phyloP scores from a whole-genome alignment of 2,113 vertebrate species.

The Muntiacus reevesi region DNA sequence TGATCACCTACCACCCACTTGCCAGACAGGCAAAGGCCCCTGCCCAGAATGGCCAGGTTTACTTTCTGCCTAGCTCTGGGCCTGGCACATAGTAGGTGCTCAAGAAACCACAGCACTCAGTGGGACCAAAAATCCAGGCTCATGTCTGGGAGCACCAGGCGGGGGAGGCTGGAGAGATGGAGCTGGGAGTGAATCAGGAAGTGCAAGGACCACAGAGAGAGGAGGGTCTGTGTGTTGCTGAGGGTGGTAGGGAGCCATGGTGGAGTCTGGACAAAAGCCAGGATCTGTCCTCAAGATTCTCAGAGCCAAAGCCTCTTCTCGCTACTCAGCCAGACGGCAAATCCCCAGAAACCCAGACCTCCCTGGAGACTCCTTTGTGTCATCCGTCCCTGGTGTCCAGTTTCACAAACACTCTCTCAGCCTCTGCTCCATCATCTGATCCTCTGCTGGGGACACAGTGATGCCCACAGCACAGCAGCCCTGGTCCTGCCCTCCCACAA shows the following conservation, averaged over 20 bases:
- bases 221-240: background rate
- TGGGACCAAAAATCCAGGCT: background rate
- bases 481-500: background rate
- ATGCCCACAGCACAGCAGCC: background rate
- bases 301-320: rapidly evolving
- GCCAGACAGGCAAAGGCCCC: background rate
- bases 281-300: background rate
- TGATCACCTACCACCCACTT: background rate
- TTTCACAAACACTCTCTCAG: conserved; percentile 32
- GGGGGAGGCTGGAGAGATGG: background rate
- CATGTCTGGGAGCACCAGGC: background rate
- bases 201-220: background rate
- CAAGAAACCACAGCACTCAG: background rate
- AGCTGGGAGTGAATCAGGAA: rapidly evolving
- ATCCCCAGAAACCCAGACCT: conserved; percentile 5
- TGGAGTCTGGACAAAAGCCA: background rate
- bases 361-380: conserved; percentile 17
- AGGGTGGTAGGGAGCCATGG: rapidly evolving
- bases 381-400: background rate
- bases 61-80: background rate
- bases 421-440: background rate
- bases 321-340: background rate
- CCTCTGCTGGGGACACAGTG: background rate
- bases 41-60: background rate
- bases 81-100: background rate